Percentiles rank a stretch among this genome's conserved stretches.
phyloP scores from a whole-genome alignment of 1,140 invertebrate species.

The Bombus terrestris region DNA sequence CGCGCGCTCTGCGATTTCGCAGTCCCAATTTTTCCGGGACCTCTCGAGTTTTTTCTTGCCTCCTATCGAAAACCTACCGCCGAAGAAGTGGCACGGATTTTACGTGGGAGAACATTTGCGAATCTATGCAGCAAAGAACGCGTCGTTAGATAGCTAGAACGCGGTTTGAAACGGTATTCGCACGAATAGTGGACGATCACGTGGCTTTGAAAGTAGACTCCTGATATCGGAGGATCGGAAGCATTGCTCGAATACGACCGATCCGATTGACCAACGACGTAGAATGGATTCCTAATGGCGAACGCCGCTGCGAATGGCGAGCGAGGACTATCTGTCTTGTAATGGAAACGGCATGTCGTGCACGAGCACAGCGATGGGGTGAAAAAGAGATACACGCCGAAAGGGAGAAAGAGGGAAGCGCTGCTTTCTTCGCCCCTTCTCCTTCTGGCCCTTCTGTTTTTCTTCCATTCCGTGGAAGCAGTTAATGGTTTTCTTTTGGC shows the following conservation, averaged over 20 bases:
- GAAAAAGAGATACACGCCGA: constrained; percentile 50
- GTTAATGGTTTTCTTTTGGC: constrained; percentile 81
- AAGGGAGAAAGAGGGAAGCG: constrained; percentile 11
- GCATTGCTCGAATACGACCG: background rate
- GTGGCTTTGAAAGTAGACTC: no score
- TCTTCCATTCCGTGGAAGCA: constrained; percentile 77
- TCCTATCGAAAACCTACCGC: background rate
- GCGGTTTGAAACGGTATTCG: background rate
- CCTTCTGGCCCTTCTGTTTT: constrained; percentile 75
- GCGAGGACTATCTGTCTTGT: constrained; percentile 77
- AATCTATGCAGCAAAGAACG: background rate
- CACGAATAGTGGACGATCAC: no score
- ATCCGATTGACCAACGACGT: constrained; percentile 49
- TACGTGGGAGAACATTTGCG: background rate
- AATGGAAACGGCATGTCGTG: constrained; percentile 73
- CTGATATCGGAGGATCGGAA: background rate
- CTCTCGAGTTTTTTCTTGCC: background rate
- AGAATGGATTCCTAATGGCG: constrained; percentile 77
- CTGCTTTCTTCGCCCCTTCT: constrained; percentile 65
- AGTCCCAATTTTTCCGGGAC: background rate
- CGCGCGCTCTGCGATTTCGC: background rate
- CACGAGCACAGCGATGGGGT: constrained; percentile 36
- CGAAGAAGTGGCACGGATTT: no score
- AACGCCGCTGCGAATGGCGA: constrained; percentile 36
- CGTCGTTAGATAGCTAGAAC: background rate